These are phyloP conservation scores for Tiphia femorata DNA, from an alignment of 2,888 invertebrate species.

Conservation along the genomic window DNA sequence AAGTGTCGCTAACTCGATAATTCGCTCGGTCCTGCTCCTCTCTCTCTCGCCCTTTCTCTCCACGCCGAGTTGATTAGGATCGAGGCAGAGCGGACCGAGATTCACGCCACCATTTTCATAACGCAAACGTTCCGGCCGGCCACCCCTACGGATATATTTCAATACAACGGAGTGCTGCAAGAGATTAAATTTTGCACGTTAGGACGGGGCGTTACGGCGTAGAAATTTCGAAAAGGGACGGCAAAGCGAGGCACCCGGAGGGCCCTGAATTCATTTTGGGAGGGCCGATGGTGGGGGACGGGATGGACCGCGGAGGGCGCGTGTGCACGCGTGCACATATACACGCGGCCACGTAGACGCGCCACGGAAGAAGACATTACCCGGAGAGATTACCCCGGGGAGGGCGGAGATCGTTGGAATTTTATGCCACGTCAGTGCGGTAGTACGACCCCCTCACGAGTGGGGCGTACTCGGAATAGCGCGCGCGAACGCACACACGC, in stretches of 20 bases:
- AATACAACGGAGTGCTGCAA: constrained; percentile 35
- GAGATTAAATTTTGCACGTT: constrained; percentile 45
- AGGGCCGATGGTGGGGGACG: too few species aligned
- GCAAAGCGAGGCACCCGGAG: constrained; percentile 10
- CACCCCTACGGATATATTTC: constrained; percentile 27
- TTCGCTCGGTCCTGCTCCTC: not conserved
- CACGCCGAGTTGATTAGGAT: too few species aligned
- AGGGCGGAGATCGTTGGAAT: constrained; percentile 35
- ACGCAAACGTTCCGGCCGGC: constrained; percentile 30
- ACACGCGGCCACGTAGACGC: not conserved
- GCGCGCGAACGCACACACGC: not conserved
- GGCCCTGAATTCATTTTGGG: constrained; percentile 37
- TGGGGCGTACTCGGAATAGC: too few species aligned
- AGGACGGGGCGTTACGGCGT: constrained; percentile 21
- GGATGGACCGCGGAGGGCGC: too few species aligned
- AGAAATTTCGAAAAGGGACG: constrained; percentile 42
- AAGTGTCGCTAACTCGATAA: too few species aligned
- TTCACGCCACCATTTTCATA: not conserved
- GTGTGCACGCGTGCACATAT: constrained; percentile 5
- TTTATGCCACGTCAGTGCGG: constrained; percentile 44
- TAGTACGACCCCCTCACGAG: constrained; percentile 22
- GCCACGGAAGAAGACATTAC: constrained; percentile 34
- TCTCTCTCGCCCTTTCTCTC: not conserved
- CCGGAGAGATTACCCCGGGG: constrained; percentile 31
- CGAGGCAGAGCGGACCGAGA: too few species aligned